A percentile compares a stretch with the other conserved stretches of the same genome.
Evolutionary conservation across 2,113 vertebrate genomes (phyloP).

Genomic region (Malaclemys terrapin): DNA sequence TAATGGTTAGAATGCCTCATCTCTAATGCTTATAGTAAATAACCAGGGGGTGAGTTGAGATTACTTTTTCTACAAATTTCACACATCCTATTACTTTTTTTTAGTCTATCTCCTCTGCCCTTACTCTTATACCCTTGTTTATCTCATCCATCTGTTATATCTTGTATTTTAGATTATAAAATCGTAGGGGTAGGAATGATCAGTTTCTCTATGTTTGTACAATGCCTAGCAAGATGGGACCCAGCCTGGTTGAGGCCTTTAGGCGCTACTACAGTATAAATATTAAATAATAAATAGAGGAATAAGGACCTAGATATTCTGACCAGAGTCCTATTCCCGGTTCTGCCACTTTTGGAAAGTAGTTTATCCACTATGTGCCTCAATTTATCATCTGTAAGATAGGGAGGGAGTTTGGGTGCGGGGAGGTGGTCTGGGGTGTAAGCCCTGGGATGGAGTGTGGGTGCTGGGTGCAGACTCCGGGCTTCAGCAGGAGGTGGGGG

Average conservation of each 20-base stretch:
- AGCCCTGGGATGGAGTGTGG: too few relatives aligned
- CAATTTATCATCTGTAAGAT: neutral
- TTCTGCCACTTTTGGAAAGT: neutral
- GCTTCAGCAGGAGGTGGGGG: too few relatives aligned
- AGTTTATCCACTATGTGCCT: neutral
- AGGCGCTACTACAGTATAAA: neutral
- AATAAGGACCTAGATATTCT: neutral
- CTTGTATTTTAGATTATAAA: neutral
- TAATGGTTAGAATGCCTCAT: neutral
- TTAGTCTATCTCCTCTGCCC: neutral
- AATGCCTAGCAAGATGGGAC: neutral
- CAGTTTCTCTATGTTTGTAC: neutral
- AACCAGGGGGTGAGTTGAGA: neutral
- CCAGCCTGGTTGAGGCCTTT: neutral
- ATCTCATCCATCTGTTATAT: neutral
- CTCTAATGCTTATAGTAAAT: neutral
- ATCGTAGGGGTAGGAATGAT: neutral
- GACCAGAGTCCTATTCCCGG: accelerated
- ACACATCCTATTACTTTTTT: neutral
- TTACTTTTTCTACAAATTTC: neutral
- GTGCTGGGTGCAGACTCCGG: too few relatives aligned
- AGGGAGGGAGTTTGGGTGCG: neutral
- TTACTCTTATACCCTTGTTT: accelerated
- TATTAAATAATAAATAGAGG: neutral
- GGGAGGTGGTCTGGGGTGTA: too few relatives aligned